A percentile compares a stretch with the other conserved stretches of the same genome.
phyloP scores from a whole-genome alignment of 35 echinoderm and acorn worm species.

The Apostichopus japonicus region DNA sequence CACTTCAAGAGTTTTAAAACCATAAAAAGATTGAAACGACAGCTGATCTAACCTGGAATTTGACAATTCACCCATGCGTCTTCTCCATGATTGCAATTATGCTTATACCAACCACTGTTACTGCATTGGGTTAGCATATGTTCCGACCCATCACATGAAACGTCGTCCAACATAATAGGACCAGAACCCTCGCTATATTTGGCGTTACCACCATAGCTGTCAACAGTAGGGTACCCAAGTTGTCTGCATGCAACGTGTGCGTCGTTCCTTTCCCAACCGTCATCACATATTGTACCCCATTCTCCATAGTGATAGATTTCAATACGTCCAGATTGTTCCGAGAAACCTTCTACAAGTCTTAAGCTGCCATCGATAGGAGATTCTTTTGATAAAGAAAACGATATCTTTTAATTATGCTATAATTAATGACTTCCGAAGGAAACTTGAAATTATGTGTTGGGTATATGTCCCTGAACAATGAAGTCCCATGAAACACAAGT shows the following conservation, averaged over 20 bases:
- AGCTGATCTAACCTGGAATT: neutral
- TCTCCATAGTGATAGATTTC: conserved; percentile 11
- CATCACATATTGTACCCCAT: conserved; percentile 39
- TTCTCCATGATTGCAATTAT: neutral
- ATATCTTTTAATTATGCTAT: too few species aligned
- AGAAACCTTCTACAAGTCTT: neutral
- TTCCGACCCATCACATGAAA: conserved; percentile 10
- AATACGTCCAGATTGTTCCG: neutral
- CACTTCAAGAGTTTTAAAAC: too few species aligned
- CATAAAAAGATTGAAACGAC: too few species aligned
- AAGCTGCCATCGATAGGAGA: neutral
- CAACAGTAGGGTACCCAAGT: neutral
- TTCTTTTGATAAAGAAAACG: neutral
- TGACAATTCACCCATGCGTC: neutral
- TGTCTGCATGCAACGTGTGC: conserved; percentile 1
- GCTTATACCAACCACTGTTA: neutral
- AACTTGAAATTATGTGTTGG: too few species aligned
- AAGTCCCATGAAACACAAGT: too few species aligned
- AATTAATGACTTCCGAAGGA: too few species aligned
- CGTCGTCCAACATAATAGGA: conserved; percentile 26
- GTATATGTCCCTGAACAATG: too few species aligned
- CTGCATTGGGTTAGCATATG: neutral
- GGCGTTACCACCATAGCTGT: too few species aligned
- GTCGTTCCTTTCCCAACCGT: neutral
- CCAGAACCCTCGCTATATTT: neutral